Conservation (phyloP, 1,140 invertebrate species). For the Lutraria rhynchaena region DNA sequence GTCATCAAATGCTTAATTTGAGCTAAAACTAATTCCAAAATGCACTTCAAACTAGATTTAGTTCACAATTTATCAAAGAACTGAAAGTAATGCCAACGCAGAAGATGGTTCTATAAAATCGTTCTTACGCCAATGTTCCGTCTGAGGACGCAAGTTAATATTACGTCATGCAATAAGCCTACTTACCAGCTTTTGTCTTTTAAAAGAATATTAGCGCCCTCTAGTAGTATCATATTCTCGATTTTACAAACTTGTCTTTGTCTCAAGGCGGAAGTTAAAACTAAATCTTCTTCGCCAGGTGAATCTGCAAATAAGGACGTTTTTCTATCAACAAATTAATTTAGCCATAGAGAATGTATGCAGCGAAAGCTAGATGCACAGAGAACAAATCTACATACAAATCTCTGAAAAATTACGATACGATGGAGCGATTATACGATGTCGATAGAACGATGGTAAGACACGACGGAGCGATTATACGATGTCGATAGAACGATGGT, state of each 20-base stretch:
- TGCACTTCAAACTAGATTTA: background rate
- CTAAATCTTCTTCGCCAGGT: slow-evolving; percentile 9
- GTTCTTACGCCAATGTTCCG: background rate
- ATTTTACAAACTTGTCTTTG: slow-evolving; percentile 17
- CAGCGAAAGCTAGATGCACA: too few species aligned
- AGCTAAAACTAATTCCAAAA: background rate
- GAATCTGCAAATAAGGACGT: too few species aligned
- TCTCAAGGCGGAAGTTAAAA: slow-evolving; percentile 18
- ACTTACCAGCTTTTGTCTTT: slow-evolving; percentile 47
- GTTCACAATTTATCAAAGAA: background rate
- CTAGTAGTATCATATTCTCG: slow-evolving; percentile 30
- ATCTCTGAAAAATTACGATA: background rate
- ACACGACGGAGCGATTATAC: too few species aligned
- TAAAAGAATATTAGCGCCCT: slow-evolving; percentile 45
- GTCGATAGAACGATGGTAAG: too few species aligned
- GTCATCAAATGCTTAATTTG: background rate
- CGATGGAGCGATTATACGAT: too few species aligned
- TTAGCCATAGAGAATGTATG: too few species aligned
- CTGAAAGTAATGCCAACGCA: background rate
- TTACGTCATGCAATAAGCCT: too few species aligned
- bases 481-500: too few species aligned
- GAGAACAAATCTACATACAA: background rate
- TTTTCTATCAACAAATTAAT: too few species aligned
- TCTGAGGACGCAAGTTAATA: background rate
- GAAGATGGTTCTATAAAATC: background rate